Evolutionary conservation across 1,140 invertebrate species (phyloP), one percentile per base, ranked within the genome.

Genomic region (Rhopalosiphum padi): DNA sequence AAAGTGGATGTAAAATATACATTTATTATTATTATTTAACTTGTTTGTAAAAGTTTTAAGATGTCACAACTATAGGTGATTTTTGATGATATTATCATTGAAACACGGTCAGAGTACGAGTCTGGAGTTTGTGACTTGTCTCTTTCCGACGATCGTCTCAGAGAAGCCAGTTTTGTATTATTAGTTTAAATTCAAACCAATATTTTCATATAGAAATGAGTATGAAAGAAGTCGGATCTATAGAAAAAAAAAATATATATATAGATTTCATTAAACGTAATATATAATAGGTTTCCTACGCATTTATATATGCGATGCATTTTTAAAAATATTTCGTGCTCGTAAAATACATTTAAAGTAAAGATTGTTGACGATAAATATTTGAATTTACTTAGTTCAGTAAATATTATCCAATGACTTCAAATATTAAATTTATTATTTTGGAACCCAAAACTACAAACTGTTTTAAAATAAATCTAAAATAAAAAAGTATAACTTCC

Each of bases 1-100:
- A 77, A 77, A n/a, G 60, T 77, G 60, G 60, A 77, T 77, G 60
- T 77, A 77, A 77, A 77, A 77, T 77, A 77, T 77, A 77, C 60
- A n/a, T 77, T n/a, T n/a, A n/a, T 77, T 35, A n/a, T 77, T 35
- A 77, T 35, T 77, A 35, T 77, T 77, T 77, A 77, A 77, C 60
- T 35, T 77, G 60, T 35, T 77, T 15, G 60, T 77, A 77, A 77
- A 77, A 77, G 30, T 77, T 77, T 77, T 6, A 18, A 68, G n/a
- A 77, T n/a, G 60, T 77, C 60, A 21, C 60, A n/a, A 77, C 30
- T 77, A 77, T n/a, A 18, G 60, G 60, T n/a, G 30, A 77, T 77
- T 77, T n/a, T 77, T 77, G 60, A 77, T 2, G 30, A n/a, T 77
- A 77, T n/a, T 77, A n/a, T 68, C 5, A 60, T 68, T 68, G 30